Evolutionary conservation across 2,888 invertebrate species (phyloP).

Genomic region (Teleogryllus oceanicus): DNA sequence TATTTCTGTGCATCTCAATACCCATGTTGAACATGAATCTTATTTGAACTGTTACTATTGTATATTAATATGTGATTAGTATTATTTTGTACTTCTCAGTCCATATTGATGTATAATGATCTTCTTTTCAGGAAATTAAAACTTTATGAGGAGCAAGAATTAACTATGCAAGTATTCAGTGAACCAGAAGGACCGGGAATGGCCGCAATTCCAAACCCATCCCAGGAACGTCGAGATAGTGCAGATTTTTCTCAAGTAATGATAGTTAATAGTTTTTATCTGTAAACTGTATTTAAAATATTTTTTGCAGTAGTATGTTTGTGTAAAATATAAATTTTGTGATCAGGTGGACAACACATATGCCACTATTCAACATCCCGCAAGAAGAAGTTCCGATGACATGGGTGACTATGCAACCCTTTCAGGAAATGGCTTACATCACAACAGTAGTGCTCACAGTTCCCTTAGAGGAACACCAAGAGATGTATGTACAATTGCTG

Average conservation of each 20-base stretch:
- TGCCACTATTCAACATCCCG: conserved; percentile 72
- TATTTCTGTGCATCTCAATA: too few relatives aligned
- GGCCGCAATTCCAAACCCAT: conserved; percentile 26
- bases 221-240: conserved; percentile 48
- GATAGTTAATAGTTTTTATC: conserved; percentile 40
- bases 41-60: too few relatives aligned
- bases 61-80: neutral
- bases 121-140: conserved; percentile 64
- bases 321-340: neutral
- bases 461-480: conserved; percentile 54
- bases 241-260: conserved; percentile 51
- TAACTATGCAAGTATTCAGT: conserved; percentile 89
- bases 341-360: conserved; percentile 71
- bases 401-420: conserved; percentile 65
- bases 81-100: neutral
- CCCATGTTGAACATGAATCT: too few relatives aligned
- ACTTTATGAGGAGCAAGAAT: conserved; percentile 86
- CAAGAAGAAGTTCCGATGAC: conserved; percentile 52
- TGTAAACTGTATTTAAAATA: conserved; percentile 23
- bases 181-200: conserved; percentile 57
- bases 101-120: neutral
- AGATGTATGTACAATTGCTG: conserved; percentile 46
- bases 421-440: conserved; percentile 48
- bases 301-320: conserved; percentile 12
- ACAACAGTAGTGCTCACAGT: conserved; percentile 46